Percentiles rank a stretch among this genome's conserved stretches.
Evolutionary conservation across 2,797 vertebrate species (phyloP).

Genomic region (Enoplosus armatus): DNA sequence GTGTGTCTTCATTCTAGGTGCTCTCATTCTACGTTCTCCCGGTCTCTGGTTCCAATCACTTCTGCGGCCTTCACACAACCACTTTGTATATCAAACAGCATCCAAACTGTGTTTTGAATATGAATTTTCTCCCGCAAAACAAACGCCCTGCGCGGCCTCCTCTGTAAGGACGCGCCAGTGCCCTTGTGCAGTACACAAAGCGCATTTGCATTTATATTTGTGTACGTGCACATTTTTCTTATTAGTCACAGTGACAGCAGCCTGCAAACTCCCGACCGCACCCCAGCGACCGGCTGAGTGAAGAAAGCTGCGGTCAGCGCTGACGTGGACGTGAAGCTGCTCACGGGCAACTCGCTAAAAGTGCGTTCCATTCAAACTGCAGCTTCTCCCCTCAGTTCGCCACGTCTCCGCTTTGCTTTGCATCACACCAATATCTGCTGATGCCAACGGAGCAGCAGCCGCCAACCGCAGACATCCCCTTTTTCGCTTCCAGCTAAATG

Average conservation of each 20-base stretch:
- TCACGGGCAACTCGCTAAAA: not conserved
- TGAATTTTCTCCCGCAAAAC: conserved; percentile 40
- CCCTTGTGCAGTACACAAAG: not conserved
- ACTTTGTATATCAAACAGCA: conserved; percentile 52
- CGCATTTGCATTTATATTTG: conserved; percentile 39
- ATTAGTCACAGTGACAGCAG: conserved; percentile 60
- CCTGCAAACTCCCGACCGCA: conserved; percentile 29
- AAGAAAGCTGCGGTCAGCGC: conserved; percentile 64
- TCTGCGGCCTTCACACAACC: conserved; percentile 43
- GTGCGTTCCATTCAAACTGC: not conserved
- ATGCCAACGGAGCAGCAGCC: conserved; percentile 40
- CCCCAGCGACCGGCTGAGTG: conserved; percentile 50
- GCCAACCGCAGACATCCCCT: conserved; percentile 51
- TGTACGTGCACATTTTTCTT: conserved; percentile 40
- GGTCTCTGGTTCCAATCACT: conserved; percentile 54
- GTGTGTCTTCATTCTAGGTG: conserved; percentile 14
- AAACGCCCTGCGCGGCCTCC: conserved; percentile 4
- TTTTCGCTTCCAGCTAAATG: conserved; percentile 53
- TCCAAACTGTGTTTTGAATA: conserved; percentile 46
- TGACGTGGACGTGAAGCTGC: conserved; percentile 47
- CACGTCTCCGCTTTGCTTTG: conserved; percentile 13
- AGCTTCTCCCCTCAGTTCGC: not conserved
- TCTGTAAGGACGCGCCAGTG: not conserved
- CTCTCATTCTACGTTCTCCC: conserved; percentile 28
- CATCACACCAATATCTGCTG: conserved; percentile 39